Percentiles rank a stretch among this genome's conserved stretches.
Conservation (phyloP, 1,140 invertebrate genomes). For the Drosophila persimilis region DNA sequence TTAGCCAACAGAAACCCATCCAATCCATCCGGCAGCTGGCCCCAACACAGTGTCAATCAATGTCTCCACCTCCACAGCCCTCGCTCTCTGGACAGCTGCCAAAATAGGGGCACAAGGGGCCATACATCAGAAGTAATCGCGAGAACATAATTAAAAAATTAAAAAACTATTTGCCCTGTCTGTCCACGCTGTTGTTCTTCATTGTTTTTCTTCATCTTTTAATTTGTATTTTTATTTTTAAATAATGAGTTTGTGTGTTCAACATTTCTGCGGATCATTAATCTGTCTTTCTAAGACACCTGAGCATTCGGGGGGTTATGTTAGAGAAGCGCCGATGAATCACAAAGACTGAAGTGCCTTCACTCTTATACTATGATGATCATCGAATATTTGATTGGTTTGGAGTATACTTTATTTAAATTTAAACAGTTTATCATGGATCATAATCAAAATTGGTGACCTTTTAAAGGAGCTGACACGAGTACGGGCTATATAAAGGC, state of each 20-base stretch:
- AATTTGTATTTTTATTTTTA: not conserved
- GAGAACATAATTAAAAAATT: slow-evolving; percentile 46
- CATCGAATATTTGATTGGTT: too few relatives aligned
- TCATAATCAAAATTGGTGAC: too few relatives aligned
- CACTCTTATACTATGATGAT: too few relatives aligned
- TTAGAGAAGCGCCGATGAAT: slow-evolving; percentile 3
- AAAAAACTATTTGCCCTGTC: slow-evolving; percentile 23
- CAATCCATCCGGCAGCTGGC: slow-evolving; percentile 65
- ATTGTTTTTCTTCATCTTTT: not conserved
- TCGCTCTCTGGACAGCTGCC: slow-evolving; percentile 21
- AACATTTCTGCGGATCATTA: slow-evolving; percentile 17
- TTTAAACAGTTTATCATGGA: too few relatives aligned
- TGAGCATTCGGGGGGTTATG: not conserved
- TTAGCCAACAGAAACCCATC: slow-evolving; percentile 13
- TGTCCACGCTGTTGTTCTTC: slow-evolving; percentile 18
- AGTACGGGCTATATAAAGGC: too few relatives aligned
- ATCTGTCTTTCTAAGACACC: slow-evolving; percentile 9
- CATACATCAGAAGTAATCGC: not conserved
- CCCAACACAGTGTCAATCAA: slow-evolving; percentile 70
- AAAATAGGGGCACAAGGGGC: slow-evolving; percentile 6
- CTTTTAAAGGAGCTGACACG: too few relatives aligned
- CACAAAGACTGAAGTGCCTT: not conserved
- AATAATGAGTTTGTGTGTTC: not conserved
- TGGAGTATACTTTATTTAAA: too few relatives aligned
- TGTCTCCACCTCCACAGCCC: slow-evolving; percentile 9